A percentile compares a stretch with the other conserved stretches of the same genome.
Evolutionary conservation across 2,888 invertebrate genomes (phyloP).

Genomic region (Meganola albula): DNA sequence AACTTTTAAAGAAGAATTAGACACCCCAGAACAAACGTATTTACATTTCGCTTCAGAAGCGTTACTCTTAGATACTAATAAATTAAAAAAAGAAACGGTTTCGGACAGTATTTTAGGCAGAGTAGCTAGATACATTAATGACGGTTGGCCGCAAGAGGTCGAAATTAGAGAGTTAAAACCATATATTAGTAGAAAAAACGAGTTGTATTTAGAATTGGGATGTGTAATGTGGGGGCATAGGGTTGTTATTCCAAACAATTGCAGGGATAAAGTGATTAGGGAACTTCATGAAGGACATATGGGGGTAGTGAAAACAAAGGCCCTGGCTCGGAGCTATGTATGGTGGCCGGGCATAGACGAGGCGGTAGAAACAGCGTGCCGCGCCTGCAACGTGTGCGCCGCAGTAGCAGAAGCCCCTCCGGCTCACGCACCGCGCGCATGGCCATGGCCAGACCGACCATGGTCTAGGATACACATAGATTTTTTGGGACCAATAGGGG

Average conservation of each 20-base stretch:
- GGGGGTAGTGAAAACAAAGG: slow-evolving; percentile 17
- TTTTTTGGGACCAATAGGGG: slow-evolving; percentile 15
- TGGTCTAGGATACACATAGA: slow-evolving; percentile 14
- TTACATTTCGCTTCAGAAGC: slow-evolving; percentile 1
- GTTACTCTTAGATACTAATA: background rate
- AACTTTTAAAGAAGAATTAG: background rate
- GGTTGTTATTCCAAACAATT: slow-evolving; percentile 4
- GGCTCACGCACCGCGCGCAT: slow-evolving; percentile 4
- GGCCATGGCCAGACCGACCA: slow-evolving; percentile 11
- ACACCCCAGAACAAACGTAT: slow-evolving; percentile 1
- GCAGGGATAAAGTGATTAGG: slow-evolving; percentile 3
- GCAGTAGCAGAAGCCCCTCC: slow-evolving; percentile 20
- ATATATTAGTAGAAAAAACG: slow-evolving; percentile 1
- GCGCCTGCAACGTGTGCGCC: slow-evolving; percentile 7
- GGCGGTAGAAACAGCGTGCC: slow-evolving; percentile 19
- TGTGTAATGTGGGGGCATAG: slow-evolving; percentile 10
- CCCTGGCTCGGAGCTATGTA: slow-evolving; percentile 14
- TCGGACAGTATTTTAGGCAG: background rate
- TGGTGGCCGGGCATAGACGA: slow-evolving; percentile 22
- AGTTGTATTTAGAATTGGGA: slow-evolving; percentile 4
- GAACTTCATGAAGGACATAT: slow-evolving; percentile 14
- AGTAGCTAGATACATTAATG: slow-evolving; percentile 4
- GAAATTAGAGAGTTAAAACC: slow-evolving; percentile 2
- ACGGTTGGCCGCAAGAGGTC: slow-evolving; percentile 3
- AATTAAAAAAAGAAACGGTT: background rate